phyloP scores from a whole-genome alignment of 2,797 vertebrate genomes.

The Lycodopsis pacificus region DNA sequence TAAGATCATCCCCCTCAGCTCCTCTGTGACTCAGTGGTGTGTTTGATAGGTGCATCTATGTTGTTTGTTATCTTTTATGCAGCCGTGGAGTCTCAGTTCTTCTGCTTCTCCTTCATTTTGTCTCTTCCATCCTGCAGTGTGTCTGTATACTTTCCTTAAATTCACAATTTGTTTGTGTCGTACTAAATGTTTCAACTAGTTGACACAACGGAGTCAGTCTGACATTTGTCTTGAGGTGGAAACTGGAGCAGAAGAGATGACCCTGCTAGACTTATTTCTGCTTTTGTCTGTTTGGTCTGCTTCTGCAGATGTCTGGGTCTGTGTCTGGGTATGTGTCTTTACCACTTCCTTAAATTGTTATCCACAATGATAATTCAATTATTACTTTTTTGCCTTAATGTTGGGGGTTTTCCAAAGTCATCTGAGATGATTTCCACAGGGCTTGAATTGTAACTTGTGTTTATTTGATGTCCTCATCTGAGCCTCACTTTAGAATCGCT shows the following conservation, averaged over 20 bases:
- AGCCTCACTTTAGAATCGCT: constrained; percentile 26
- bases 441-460: constrained; percentile 11
- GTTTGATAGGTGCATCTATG: constrained; percentile 28
- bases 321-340: constrained; percentile 16
- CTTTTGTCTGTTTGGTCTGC: constrained; percentile 51
- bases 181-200: constrained; percentile 9
- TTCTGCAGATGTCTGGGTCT: constrained; percentile 8
- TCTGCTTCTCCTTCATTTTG: not conserved
- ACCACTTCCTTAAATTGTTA: not conserved
- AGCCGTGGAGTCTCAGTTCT: not conserved
- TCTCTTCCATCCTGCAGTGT: constrained; percentile 1
- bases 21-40: constrained; percentile 52
- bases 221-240: constrained; percentile 37
- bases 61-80: constrained; percentile 31
- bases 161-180: constrained; percentile 3
- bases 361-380: not conserved
- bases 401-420: not conserved
- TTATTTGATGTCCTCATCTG: constrained; percentile 28
- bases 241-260: constrained; percentile 25
- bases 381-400: not conserved
- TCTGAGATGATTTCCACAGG: not conserved
- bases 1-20: constrained; percentile 47
- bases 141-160: constrained; percentile 34
- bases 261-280: constrained; percentile 21
- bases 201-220: not conserved